Evolutionary conservation across 2,797 vertebrate species (phyloP).

Genomic region (Pseudomugil gertrudae): DNA sequence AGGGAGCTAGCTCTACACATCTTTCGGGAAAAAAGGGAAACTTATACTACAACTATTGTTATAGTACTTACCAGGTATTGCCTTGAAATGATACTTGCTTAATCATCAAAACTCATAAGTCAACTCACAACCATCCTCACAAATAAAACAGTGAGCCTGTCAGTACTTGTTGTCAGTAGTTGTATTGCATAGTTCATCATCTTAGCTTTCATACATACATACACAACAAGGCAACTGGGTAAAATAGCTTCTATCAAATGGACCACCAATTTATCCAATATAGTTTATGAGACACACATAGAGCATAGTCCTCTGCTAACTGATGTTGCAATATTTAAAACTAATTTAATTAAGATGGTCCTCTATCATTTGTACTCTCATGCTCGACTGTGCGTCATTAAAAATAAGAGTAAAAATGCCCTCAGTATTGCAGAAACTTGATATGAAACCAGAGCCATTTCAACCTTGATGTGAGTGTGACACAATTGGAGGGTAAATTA

Average conservation of each 20-base stretch:
- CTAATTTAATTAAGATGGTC: neutral
- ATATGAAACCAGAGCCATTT: neutral
- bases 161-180: neutral
- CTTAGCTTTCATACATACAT: neutral
- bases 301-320: neutral
- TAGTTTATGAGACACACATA: neutral
- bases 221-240: neutral
- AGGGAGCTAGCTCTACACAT: neutral
- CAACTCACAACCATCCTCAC: neutral
- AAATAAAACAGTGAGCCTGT: neutral
- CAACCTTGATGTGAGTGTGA: neutral
- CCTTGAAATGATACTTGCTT: neutral
- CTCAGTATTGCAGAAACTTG: neutral
- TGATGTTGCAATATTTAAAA: neutral
- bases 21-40: neutral
- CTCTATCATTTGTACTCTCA: neutral
- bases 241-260: neutral
- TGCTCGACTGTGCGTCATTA: neutral
- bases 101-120: too few species aligned
- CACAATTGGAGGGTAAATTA: neutral
- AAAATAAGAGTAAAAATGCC: neutral
- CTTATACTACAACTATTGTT: neutral
- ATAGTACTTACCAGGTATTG: neutral
- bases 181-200: neutral
- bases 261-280: neutral